phyloP scores from a whole-genome alignment of 2,888 invertebrate genomes.

The Ormia ochracea region DNA sequence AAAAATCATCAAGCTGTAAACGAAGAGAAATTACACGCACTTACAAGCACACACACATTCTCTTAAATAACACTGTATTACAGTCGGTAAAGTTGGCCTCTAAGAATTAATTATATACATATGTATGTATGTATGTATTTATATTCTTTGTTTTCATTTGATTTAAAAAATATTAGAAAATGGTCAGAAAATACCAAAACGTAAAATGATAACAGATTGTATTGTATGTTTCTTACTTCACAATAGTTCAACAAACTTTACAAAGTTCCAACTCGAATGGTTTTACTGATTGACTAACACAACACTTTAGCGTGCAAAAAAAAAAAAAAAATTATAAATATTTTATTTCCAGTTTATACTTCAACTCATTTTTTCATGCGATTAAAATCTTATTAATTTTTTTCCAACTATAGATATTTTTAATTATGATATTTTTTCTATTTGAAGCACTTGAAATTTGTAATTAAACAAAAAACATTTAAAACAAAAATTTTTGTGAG shows the following conservation, averaged over 20 bases:
- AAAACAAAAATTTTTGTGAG: slow-evolving; percentile 7
- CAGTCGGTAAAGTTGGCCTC: slow-evolving; percentile 8
- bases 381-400: not conserved
- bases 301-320: not conserved
- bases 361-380: not conserved
- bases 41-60: slow-evolving; percentile 1
- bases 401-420: not conserved
- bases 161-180: not conserved
- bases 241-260: slow-evolving; percentile 43
- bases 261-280: not conserved
- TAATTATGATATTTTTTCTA: not conserved
- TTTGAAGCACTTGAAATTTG: not conserved
- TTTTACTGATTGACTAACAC: slow-evolving; percentile 27
- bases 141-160: not conserved
- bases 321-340: not conserved
- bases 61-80: slow-evolving; percentile 31
- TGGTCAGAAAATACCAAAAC: not conserved
- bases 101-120: not conserved
- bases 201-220: not conserved
- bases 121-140: no score
- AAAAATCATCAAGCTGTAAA: slow-evolving; percentile 16
- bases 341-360: slow-evolving; percentile 14
- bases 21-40: slow-evolving; percentile 21
- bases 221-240: not conserved
- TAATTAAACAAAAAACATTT: slow-evolving; percentile 11